Base-by-base conservation (phyloP, 2,113 vertebrate species). In the human region DNA sequence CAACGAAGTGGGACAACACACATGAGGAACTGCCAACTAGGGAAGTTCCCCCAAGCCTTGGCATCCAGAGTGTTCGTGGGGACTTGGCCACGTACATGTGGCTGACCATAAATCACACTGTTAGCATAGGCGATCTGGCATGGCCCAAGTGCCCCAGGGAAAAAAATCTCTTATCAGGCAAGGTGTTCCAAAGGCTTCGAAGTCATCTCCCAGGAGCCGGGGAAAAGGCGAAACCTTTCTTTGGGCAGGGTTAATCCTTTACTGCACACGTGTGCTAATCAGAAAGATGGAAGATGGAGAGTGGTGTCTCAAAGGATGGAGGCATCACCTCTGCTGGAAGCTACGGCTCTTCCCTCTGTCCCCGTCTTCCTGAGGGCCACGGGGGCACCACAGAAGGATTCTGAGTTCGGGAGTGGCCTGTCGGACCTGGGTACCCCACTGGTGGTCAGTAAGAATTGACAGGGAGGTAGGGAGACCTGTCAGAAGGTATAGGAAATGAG, bases 1-100 rank as follows among this genome's bases (percentile, higher is more conserved):
- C 16, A 3, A 4, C 1, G 3, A 7, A 0, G 2, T 10, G 55
- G 2, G 22, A 38, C 18, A 35, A 6, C 3, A 3, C 35, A 17
- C 3, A 2, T 1, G 55, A 8, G 0, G 40, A 27, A 13, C 8
- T 8, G n/a, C n/a, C 32, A 0, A 8, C 8, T 35, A n/a, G 50
- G 16, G n/a, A 12, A 0, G 16, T 0, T 4, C 66, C 23, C 8
- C 50, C 2, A 0, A 87, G 48, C 64, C 8, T 79, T 9, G 7
- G 30, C 2, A 2, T 32, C 14, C 52, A 43, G 18, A 9, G 17
- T 48, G 10, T 61, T 59, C 16, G 17, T 17, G 35, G 64, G 76
- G 45, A 8, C 17, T 48, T 1, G 4, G 22, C 43, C 48, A 27
- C 1, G 11, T 18, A 76, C 48, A 27, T 23, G 5, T 12, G 80